Evolutionary conservation across 2,888 invertebrate species (phyloP).

Genomic region (Drosophila buzzatii): DNA sequence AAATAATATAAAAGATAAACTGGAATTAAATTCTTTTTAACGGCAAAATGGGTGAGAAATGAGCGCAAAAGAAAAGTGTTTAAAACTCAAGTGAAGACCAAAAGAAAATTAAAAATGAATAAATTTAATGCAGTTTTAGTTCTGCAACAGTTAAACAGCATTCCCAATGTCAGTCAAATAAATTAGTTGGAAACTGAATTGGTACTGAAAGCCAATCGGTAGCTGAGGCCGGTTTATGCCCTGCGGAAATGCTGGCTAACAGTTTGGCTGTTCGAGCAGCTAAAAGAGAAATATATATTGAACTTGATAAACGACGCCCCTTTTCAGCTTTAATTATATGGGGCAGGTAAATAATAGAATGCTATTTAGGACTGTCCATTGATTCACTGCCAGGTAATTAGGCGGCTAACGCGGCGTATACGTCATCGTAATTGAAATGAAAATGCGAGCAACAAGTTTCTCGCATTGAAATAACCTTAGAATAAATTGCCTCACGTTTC

Average conservation of each 20-base stretch:
- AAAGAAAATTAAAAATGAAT: slow-evolving; percentile 15
- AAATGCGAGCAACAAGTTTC: slow-evolving; percentile 76
- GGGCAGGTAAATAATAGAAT: slow-evolving; percentile 45
- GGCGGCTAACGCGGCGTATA: slow-evolving; percentile 59
- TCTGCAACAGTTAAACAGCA: slow-evolving; percentile 27
- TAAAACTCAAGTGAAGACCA: slow-evolving; percentile 8
- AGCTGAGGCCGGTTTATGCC: slow-evolving; percentile 15
- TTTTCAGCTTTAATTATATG: slow-evolving; percentile 47
- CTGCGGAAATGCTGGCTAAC: slow-evolving; percentile 51
- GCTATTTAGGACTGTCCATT: slow-evolving; percentile 29
- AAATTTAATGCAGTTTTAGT: slow-evolving; percentile 24
- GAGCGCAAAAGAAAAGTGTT: not conserved
- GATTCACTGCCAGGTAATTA: slow-evolving; percentile 70
- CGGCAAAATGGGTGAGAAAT: slow-evolving; percentile 32
- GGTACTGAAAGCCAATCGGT: slow-evolving; percentile 10
- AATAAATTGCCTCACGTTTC: slow-evolving; percentile 81
- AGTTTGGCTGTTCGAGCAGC: slow-evolving; percentile 42
- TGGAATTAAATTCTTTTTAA: slow-evolving; percentile 38
- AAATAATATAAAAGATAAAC: not conserved
- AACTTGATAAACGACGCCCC: slow-evolving; percentile 65
- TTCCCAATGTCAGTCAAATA: slow-evolving; percentile 71
- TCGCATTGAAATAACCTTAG: slow-evolving; percentile 72
- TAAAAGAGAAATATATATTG: not conserved
- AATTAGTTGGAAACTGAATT: slow-evolving; percentile 38
- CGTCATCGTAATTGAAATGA: slow-evolving; percentile 78